Conservation (phyloP, 1,140 invertebrate genomes). For the Pteromalus puparum region DNA sequence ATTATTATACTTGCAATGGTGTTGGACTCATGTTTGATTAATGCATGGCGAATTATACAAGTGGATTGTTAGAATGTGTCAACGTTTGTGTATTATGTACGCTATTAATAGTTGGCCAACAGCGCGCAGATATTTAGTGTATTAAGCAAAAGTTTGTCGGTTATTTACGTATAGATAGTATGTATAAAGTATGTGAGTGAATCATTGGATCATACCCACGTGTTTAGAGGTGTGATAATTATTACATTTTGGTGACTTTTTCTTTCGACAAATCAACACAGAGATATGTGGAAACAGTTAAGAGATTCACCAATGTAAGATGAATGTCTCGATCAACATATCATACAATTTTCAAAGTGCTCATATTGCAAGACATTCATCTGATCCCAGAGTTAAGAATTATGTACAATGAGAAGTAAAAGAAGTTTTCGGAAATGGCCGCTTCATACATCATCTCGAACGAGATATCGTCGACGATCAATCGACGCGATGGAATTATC, state of each 20-base stretch:
- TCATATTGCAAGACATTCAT: background rate
- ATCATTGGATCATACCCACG: slow-evolving; percentile 15
- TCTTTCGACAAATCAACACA: background rate
- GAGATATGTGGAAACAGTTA: slow-evolving; percentile 3
- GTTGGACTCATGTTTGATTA: slow-evolving; percentile 19
- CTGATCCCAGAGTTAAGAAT: slow-evolving; percentile 4
- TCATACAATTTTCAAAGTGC: background rate
- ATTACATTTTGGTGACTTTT: slow-evolving; percentile 15
- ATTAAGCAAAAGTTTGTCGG: slow-evolving; percentile 43
- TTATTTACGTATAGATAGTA: slow-evolving; percentile 38
- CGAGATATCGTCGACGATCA: background rate
- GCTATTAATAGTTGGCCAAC: slow-evolving; percentile 31
- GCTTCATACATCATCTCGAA: background rate
- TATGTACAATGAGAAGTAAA: background rate
- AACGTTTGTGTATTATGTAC: slow-evolving; percentile 20
- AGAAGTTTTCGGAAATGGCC: background rate
- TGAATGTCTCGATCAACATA: background rate
- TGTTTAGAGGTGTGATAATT: background rate
- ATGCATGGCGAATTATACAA: background rate
- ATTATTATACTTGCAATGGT: slow-evolving; percentile 4
- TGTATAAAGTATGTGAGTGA: background rate
- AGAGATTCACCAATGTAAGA: slow-evolving; percentile 11
- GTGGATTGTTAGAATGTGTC: slow-evolving; percentile 28
- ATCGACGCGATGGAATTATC: background rate
- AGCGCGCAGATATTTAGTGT: slow-evolving; percentile 44